These are phyloP conservation scores for Sycobia sp. DNA, from an alignment of 1,140 invertebrate species.

Conservation along the genomic window DNA sequence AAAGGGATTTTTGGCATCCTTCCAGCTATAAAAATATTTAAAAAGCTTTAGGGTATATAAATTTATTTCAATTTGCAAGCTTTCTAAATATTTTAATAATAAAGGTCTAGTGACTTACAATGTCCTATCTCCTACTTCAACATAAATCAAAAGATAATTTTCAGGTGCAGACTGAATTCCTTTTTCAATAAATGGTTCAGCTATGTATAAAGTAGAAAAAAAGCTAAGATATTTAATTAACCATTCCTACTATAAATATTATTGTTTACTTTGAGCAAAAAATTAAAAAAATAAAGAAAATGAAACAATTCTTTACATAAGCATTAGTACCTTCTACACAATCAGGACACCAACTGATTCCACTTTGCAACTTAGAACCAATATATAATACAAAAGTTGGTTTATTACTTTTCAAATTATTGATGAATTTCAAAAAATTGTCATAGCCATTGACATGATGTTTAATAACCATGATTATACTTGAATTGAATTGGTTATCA, in stretches of 20 bases:
- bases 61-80: background rate
- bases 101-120: no score
- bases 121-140: slow-evolving; percentile 74
- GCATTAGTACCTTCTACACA: slow-evolving; percentile 69
- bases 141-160: slow-evolving; percentile 67
- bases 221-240: no score
- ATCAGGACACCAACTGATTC: slow-evolving; percentile 77
- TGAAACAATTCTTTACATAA: slow-evolving; percentile 15
- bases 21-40: slow-evolving; percentile 67
- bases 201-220: slow-evolving; percentile 53
- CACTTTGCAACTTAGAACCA: slow-evolving; percentile 69
- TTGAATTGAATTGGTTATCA: background rate
- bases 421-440: slow-evolving; percentile 64
- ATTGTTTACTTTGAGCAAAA: background rate
- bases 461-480: slow-evolving; percentile 62
- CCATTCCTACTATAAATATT: no score
- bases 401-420: slow-evolving; percentile 55
- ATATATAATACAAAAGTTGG: slow-evolving; percentile 69
- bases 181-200: slow-evolving; percentile 68
- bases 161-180: slow-evolving; percentile 64
- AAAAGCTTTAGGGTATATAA: background rate
- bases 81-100: slow-evolving; percentile 58
- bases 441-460: slow-evolving; percentile 66
- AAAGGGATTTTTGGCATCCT: slow-evolving; percentile 74
- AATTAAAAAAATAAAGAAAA: slow-evolving; percentile 19